A percentile compares a stretch with the other conserved stretches of the same genome.
These are phyloP conservation scores for Campaea margaritaria DNA, from an alignment of 2,888 invertebrate genomes.

Conservation along the genomic window DNA sequence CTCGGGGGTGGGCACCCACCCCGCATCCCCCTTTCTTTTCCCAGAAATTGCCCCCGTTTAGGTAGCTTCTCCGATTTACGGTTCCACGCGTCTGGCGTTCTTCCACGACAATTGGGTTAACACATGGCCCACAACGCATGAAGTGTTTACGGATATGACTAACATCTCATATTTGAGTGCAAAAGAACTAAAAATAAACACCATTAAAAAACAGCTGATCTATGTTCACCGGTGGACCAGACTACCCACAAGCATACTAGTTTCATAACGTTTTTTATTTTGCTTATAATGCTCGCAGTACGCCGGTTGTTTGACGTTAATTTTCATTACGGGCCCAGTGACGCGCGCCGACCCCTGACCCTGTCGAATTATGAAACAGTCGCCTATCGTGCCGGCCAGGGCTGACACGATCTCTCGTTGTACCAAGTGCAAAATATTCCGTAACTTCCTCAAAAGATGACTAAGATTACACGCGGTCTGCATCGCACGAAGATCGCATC, in stretches of 20 bases:
- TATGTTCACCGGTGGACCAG: slow-evolving; percentile 30
- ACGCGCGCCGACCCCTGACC: slow-evolving; percentile 53
- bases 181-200: slow-evolving; percentile 23
- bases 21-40: slow-evolving; percentile 45
- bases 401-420: slow-evolving; percentile 13
- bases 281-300: slow-evolving; percentile 37
- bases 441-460: slow-evolving; percentile 19
- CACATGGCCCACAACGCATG: slow-evolving; percentile 35
- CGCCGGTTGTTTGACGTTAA: slow-evolving; percentile 46
- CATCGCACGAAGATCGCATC: slow-evolving; percentile 22
- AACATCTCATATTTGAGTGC: slow-evolving; percentile 33
- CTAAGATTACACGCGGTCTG: slow-evolving; percentile 28
- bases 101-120: slow-evolving; percentile 37
- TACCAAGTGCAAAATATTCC: slow-evolving; percentile 23
- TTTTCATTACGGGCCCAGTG: slow-evolving; percentile 33
- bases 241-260: background rate
- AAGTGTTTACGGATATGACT: slow-evolving; percentile 28
- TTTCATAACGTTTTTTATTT: slow-evolving; percentile 39
- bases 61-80: slow-evolving; percentile 30
- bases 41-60: slow-evolving; percentile 40
- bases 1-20: slow-evolving; percentile 20
- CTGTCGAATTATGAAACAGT: slow-evolving; percentile 50
- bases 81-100: slow-evolving; percentile 36
- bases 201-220: slow-evolving; percentile 40
- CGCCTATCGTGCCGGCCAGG: slow-evolving; percentile 12